Evolutionary conservation across 2,797 vertebrate genomes (phyloP).

Genomic region (Pipistrellus nathusii): DNA sequence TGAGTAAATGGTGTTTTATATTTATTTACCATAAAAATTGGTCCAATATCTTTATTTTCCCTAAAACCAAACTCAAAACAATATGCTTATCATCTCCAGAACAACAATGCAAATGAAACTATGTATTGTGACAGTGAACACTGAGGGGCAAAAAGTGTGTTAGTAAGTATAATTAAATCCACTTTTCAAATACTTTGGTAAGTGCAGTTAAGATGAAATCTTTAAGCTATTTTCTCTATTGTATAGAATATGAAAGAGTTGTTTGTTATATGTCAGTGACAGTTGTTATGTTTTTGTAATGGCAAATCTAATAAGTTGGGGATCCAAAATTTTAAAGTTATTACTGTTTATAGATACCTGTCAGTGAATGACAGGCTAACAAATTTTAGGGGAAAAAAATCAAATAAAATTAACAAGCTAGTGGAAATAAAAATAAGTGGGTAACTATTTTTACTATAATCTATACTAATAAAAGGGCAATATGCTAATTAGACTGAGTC

Average conservation of each 20-base stretch:
- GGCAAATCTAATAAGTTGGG: conserved; percentile 60
- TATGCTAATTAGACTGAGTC: no score
- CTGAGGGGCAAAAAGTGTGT: conserved; percentile 6
- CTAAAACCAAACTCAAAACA: conserved; percentile 8
- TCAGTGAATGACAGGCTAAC: conserved; percentile 26
- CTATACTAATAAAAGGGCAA: no score
- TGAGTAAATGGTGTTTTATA: conserved; percentile 45
- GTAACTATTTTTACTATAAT: not conserved
- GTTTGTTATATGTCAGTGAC: not conserved
- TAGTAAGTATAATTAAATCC: conserved; percentile 58
- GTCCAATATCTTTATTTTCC: conserved; percentile 40
- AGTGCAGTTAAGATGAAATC: not conserved
- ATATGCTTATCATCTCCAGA: not conserved
- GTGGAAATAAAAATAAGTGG: conserved; percentile 41
- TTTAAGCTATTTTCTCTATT: not conserved
- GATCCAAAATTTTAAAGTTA: not conserved
- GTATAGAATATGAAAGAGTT: not conserved
- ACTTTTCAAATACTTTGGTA: conserved; percentile 16
- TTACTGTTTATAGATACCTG: not conserved
- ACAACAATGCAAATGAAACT: conserved; percentile 29
- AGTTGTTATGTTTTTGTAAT: not conserved
- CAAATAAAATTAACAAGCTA: not conserved
- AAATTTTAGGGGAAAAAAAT: conserved; percentile 13
- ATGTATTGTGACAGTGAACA: conserved; percentile 23
- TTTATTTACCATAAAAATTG: conserved; percentile 47